A percentile compares a stretch with the other conserved stretches of the same genome.
These are phyloP conservation scores for Aradophagus sp. DNA, from an alignment of 1,140 invertebrate species.

Conservation along the genomic window DNA sequence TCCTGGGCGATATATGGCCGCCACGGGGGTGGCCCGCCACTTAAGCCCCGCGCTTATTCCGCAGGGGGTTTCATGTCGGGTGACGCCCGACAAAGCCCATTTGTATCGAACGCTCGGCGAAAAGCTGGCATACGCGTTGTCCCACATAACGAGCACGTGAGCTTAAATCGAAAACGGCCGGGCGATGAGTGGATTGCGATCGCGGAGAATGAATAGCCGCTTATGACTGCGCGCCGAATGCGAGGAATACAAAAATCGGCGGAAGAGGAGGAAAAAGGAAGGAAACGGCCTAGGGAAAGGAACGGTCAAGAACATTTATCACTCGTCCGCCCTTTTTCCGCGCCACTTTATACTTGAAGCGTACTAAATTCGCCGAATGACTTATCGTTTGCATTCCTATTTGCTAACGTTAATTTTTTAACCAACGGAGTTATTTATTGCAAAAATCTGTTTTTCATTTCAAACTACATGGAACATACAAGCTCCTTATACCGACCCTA, in stretches of 20 bases:
- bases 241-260: slow-evolving; percentile 9
- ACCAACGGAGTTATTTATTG: no score
- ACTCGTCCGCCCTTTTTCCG: slow-evolving; percentile 24
- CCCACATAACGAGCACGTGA: slow-evolving; percentile 53
- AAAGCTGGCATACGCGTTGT: slow-evolving; percentile 55
- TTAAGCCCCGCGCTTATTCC: slow-evolving; percentile 54
- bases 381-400: slow-evolving; percentile 40
- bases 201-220: slow-evolving; percentile 34
- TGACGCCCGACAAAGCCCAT: slow-evolving; percentile 51
- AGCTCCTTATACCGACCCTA: no score
- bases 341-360: slow-evolving; percentile 10
- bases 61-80: slow-evolving; percentile 49
- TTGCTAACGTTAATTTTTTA: slow-evolving; percentile 19
- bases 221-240: slow-evolving; percentile 15
- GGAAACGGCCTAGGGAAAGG: no score
- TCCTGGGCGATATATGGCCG: slow-evolving; percentile 41
- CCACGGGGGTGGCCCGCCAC: slow-evolving; percentile 48
- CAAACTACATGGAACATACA: no score
- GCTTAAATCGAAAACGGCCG: slow-evolving; percentile 50
- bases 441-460: no score
- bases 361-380: slow-evolving; percentile 21
- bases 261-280: no score
- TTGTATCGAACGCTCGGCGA: slow-evolving; percentile 54
- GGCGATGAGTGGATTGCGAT: slow-evolving; percentile 50
- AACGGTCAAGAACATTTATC: slow-evolving; percentile 18